phyloP scores from a whole-genome alignment of 2,888 invertebrate species.

The Tenthredo distinguenda region DNA sequence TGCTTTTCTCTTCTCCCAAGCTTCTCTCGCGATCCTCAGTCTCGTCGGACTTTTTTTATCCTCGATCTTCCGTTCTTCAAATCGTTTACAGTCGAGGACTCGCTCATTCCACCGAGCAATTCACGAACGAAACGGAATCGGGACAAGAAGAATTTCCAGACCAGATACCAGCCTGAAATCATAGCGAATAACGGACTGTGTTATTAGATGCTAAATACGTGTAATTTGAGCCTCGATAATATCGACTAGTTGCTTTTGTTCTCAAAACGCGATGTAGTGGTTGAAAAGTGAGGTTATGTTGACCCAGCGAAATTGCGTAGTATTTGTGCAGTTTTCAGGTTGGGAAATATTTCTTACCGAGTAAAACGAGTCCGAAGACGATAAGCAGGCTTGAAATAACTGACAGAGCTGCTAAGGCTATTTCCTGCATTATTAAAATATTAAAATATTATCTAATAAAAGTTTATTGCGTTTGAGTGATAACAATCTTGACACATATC shows the following conservation, averaged over 20 bases:
- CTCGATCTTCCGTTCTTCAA: slow-evolving; percentile 80
- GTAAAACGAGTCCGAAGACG: slow-evolving; percentile 80
- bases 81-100: slow-evolving; percentile 82
- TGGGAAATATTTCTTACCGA: slow-evolving; percentile 79
- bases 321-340: not conserved
- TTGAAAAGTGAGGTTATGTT: slow-evolving; percentile 3
- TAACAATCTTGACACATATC: slow-evolving; percentile 2
- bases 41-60: slow-evolving; percentile 80
- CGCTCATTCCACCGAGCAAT: slow-evolving; percentile 87
- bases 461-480: not conserved
- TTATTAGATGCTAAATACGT: too few species aligned
- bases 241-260: not conserved
- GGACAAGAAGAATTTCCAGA: slow-evolving; percentile 94
- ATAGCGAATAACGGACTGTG: too few species aligned
- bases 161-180: slow-evolving; percentile 92
- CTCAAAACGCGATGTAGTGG: not conserved
- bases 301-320: not conserved
- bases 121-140: slow-evolving; percentile 93
- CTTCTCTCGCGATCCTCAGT: too few species aligned
- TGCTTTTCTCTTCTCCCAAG: not conserved
- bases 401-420: slow-evolving; percentile 79
- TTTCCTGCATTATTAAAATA: slow-evolving; percentile 75
- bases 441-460: not conserved
- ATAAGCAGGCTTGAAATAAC: slow-evolving; percentile 81
- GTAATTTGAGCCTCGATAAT: slow-evolving; percentile 59